Conservation (phyloP, 2,888 invertebrate species). For the Microdon myrmicae region DNA sequence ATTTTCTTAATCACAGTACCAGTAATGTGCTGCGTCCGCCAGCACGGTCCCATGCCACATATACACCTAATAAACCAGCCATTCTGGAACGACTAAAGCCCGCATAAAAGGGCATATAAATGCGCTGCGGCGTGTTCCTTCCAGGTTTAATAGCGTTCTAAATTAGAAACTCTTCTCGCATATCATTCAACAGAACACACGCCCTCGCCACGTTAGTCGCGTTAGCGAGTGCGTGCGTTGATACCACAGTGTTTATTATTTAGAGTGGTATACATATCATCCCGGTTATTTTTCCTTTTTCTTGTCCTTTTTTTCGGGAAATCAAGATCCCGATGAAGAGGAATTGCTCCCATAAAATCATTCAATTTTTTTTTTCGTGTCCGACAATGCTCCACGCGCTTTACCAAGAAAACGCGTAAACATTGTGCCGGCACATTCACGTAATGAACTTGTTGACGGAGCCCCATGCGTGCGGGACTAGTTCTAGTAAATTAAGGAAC, state of each 20-base stretch:
- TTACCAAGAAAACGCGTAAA: slow-evolving; percentile 36
- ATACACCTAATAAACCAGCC: slow-evolving; percentile 46
- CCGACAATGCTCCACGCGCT: slow-evolving; percentile 37
- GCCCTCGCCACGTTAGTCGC: slow-evolving; percentile 13
- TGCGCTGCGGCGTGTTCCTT: slow-evolving; percentile 44
- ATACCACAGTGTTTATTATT: slow-evolving; percentile 49
- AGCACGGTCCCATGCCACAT: slow-evolving; percentile 21
- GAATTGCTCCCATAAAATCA: slow-evolving; percentile 42
- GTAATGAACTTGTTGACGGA: slow-evolving; percentile 5
- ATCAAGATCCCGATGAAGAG: slow-evolving; percentile 33
- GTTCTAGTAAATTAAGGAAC: slow-evolving; percentile 18
- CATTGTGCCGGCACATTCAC: slow-evolving; percentile 18
- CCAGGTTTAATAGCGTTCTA: slow-evolving; percentile 41
- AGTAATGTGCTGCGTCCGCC: slow-evolving; percentile 10
- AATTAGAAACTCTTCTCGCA: slow-evolving; percentile 48
- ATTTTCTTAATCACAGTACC: too few relatives aligned
- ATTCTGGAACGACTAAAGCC: slow-evolving; percentile 38
- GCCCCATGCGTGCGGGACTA: slow-evolving; percentile 10
- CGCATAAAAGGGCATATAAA: slow-evolving; percentile 42
- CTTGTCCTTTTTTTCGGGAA: slow-evolving; percentile 27
- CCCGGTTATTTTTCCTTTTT: slow-evolving; percentile 24
- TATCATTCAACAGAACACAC: slow-evolving; percentile 37
- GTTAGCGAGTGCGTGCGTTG: too few relatives aligned
- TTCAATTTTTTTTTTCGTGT: slow-evolving; percentile 2
- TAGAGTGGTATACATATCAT: too few relatives aligned